A percentile compares a stretch with the other conserved stretches of the same genome.
Evolutionary conservation across 2,888 invertebrate genomes (phyloP).

Genomic region (Idaea dimidiata): DNA sequence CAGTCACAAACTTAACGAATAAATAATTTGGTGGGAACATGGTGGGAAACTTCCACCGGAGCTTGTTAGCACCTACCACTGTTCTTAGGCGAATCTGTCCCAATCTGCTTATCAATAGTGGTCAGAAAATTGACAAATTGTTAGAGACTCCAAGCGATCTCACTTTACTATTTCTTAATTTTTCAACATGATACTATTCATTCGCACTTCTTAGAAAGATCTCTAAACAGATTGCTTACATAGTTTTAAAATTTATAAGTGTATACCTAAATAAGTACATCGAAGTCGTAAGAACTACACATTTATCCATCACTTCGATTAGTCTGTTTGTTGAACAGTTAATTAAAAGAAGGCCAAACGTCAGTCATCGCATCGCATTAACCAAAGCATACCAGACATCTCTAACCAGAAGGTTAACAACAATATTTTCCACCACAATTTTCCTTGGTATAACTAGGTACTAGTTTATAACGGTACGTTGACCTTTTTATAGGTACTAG

Average conservation of each 20-base stretch:
- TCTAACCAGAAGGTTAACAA: not conserved
- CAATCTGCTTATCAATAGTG: too few relatives aligned
- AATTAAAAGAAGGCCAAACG: not conserved
- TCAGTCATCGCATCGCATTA: not conserved
- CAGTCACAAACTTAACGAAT: not conserved
- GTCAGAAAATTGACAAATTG: too few relatives aligned
- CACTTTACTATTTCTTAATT: too few relatives aligned
- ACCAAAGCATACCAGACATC: not conserved
- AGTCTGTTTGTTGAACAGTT: not conserved
- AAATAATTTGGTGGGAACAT: not conserved
- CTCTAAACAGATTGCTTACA: too few relatives aligned
- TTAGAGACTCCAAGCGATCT: too few relatives aligned
- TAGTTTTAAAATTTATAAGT: not conserved
- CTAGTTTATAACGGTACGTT: conserved; percentile 1
- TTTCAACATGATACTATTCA: too few relatives aligned
- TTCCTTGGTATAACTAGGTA: conserved; percentile 2
- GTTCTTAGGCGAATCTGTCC: too few relatives aligned
- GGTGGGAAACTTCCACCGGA: not conserved
- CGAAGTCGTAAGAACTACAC: not conserved
- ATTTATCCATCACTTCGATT: not conserved
- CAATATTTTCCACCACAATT: not conserved
- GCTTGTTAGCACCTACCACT: too few relatives aligned
- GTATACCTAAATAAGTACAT: not conserved
- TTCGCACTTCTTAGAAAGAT: too few relatives aligned
- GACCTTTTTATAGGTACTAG: not conserved